Percentiles rank a stretch among this genome's conserved stretches.
phyloP scores from a whole-genome alignment of 2,888 invertebrate species.

The Xylocampa areola region DNA sequence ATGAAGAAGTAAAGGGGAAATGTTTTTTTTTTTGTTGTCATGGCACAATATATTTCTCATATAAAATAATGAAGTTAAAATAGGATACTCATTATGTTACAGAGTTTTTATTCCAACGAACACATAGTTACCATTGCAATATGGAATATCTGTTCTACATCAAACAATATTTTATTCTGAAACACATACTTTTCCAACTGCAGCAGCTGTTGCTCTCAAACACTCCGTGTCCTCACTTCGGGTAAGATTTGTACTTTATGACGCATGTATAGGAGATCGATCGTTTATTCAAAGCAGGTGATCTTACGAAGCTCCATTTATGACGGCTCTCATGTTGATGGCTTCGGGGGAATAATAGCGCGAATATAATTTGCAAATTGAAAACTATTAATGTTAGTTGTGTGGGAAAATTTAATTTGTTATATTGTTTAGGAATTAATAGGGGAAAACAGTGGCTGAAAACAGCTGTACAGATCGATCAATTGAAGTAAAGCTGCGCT shows the following conservation, averaged over 20 bases:
- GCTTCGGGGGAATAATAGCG: slow-evolving; percentile 47
- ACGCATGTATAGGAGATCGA: slow-evolving; percentile 69
- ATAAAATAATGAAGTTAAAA: too few species aligned
- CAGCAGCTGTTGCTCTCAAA: slow-evolving; percentile 22
- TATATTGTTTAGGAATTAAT: neutral
- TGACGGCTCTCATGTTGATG: slow-evolving; percentile 63
- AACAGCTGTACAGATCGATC: too few species aligned
- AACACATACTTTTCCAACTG: neutral
- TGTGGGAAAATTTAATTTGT: neutral
- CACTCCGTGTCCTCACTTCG: slow-evolving; percentile 41
- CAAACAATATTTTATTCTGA: neutral
- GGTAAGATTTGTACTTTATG: slow-evolving; percentile 71
- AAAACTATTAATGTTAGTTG: slow-evolving; percentile 58
- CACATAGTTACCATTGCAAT: too few species aligned
- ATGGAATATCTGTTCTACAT: too few species aligned
- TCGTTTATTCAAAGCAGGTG: slow-evolving; percentile 84
- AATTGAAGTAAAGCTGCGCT: too few species aligned
- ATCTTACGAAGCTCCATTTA: slow-evolving; percentile 72
- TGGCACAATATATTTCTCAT: too few species aligned
- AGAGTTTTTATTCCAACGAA: too few species aligned
- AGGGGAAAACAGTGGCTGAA: too few species aligned
- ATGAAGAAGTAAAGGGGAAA: too few species aligned
- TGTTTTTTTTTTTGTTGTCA: too few species aligned
- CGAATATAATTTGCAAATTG: slow-evolving; percentile 60
- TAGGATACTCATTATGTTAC: too few species aligned